Evolutionary conservation across 2,888 invertebrate genomes (phyloP).

Genomic region (Oscheius sp.): DNA sequence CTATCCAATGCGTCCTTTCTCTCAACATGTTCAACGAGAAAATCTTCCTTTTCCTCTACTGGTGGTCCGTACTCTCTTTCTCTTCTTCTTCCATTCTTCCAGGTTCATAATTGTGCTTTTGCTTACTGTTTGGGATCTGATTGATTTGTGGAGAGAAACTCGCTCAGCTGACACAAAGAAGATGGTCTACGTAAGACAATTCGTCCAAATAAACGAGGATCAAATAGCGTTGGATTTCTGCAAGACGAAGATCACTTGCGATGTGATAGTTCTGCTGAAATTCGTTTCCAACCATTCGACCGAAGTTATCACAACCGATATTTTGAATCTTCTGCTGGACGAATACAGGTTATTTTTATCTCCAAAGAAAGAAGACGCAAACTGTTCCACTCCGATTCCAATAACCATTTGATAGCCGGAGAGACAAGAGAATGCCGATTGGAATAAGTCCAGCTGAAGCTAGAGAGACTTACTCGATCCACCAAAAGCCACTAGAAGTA

Average conservation of each 20-base stretch:
- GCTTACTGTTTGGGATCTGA: conserved; percentile 42
- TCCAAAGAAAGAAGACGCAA: no score
- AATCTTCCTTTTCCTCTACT: conserved; percentile 65
- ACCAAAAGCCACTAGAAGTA: no score
- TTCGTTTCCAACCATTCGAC: conserved; percentile 54
- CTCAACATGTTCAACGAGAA: conserved; percentile 69
- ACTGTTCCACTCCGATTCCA: no score
- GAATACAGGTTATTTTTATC: conserved; percentile 9
- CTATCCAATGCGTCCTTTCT: conserved; percentile 56
- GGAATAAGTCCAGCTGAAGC: no score
- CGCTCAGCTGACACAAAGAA: conserved; percentile 27
- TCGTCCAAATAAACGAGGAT: conserved; percentile 37
- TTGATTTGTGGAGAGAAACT: conserved; percentile 37
- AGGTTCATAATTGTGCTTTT: conserved; percentile 45
- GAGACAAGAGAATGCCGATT: no score
- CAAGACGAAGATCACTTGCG: conserved; percentile 44
- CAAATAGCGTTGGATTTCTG: conserved; percentile 50
- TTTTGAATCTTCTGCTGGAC: neutral
- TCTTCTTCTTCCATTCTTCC: neutral
- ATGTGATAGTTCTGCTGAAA: conserved; percentile 48
- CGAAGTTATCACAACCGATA: conserved; percentile 38
- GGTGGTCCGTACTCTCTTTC: conserved; percentile 48
- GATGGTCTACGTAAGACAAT: conserved; percentile 39
- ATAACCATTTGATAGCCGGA: no score
- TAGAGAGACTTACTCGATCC: no score